phyloP scores from a whole-genome alignment of 2,888 invertebrate genomes.

The Eumacrocentrus americanus region DNA sequence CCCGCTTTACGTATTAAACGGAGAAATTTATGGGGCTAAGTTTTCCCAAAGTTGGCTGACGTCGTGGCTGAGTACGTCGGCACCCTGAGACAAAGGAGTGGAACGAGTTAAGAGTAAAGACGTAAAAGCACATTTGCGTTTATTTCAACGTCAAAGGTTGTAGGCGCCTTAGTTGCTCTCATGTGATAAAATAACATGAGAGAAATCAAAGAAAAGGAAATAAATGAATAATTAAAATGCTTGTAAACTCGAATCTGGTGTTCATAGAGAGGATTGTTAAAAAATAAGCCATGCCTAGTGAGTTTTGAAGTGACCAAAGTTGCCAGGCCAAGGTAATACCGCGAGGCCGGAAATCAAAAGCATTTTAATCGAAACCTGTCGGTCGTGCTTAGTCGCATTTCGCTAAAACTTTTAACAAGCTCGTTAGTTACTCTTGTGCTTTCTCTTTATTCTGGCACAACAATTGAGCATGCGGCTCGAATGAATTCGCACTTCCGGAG shows the following conservation, averaged over 20 bases:
- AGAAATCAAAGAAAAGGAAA: slow-evolving; percentile 9
- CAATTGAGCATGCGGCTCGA: too few relatives aligned
- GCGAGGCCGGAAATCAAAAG: slow-evolving; percentile 40
- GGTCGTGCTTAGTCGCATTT: slow-evolving; percentile 37
- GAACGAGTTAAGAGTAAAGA: too few relatives aligned
- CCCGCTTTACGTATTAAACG: slow-evolving; percentile 43
- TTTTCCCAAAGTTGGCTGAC: slow-evolving; percentile 45
- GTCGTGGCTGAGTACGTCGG: slow-evolving; percentile 4
- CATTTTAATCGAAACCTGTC: slow-evolving; percentile 38
- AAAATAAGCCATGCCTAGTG: slow-evolving; percentile 9
- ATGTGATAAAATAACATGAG: slow-evolving; percentile 4
- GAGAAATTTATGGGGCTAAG: slow-evolving; percentile 51
- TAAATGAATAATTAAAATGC: background rate
- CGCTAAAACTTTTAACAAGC: slow-evolving; percentile 52
- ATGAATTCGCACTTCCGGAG: background rate
- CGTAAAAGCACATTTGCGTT: too few relatives aligned
- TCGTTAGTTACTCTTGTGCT: slow-evolving; percentile 38
- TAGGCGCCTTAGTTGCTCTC: too few relatives aligned
- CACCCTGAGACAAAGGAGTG: slow-evolving; percentile 29
- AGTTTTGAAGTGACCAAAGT: background rate
- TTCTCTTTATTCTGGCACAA: background rate
- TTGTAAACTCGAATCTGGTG: background rate
- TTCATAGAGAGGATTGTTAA: background rate
- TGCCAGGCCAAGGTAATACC: background rate
- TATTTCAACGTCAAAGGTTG: too few relatives aligned